phyloP scores from a whole-genome alignment of 2,797 vertebrate genomes.

The Chaenodraco wilsoni region DNA sequence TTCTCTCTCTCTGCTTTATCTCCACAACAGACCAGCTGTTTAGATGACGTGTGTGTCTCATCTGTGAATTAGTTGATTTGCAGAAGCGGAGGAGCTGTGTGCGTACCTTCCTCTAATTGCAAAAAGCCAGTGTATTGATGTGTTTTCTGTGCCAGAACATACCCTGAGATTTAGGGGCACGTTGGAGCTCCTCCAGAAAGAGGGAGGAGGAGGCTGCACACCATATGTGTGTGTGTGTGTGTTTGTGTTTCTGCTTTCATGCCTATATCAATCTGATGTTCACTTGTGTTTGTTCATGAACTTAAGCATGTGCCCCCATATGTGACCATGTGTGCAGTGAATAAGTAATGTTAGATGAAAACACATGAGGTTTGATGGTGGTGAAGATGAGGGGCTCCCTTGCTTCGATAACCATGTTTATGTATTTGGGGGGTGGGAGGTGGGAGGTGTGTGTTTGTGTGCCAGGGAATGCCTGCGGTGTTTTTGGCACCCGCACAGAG shows the following conservation, averaged over 20 bases:
- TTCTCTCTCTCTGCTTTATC: slow-evolving; percentile 36
- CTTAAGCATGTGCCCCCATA: slow-evolving; percentile 39
- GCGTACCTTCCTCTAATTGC: slow-evolving; percentile 49
- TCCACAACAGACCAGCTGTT: slow-evolving; percentile 37
- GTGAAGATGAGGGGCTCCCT: slow-evolving; percentile 54
- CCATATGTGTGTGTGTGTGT: slow-evolving; percentile 56
- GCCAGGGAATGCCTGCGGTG: slow-evolving; percentile 70
- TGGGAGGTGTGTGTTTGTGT: slow-evolving; percentile 41
- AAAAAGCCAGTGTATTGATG: slow-evolving; percentile 51
- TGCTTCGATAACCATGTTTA: slow-evolving; percentile 55
- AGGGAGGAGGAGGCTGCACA: slow-evolving; percentile 52
- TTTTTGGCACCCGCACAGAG: slow-evolving; percentile 68
- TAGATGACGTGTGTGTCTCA: slow-evolving; percentile 45
- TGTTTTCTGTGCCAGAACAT: slow-evolving; percentile 56
- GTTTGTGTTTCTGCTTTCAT: slow-evolving; percentile 29
- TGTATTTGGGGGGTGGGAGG: slow-evolving; percentile 44
- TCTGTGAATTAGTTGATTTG: slow-evolving; percentile 64
- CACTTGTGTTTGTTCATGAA: slow-evolving; percentile 61
- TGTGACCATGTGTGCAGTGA: slow-evolving; percentile 46
- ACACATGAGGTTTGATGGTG: slow-evolving; percentile 52
- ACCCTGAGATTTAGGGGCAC: slow-evolving; percentile 48
- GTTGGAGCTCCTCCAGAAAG: slow-evolving; percentile 59
- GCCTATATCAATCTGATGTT: slow-evolving; percentile 51
- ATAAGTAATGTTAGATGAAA: slow-evolving; percentile 63
- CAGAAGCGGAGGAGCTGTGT: slow-evolving; percentile 37